Evolutionary conservation across 1,140 invertebrate species (phyloP), one percentile per base, ranked within the genome.

Genomic region (Caenorhabditis briggsae): DNA sequence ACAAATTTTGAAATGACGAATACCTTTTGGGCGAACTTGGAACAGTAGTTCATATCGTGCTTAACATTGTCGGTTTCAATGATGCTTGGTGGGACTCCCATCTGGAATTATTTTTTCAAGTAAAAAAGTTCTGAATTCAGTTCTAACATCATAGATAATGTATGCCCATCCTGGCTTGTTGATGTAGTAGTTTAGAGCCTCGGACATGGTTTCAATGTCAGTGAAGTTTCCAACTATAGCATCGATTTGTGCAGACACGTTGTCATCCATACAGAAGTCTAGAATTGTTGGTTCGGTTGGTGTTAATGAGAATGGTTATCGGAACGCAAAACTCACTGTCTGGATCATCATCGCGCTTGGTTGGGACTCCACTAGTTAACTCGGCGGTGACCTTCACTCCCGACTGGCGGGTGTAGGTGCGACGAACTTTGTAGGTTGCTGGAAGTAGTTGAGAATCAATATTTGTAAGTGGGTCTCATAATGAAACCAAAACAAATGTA

Each of bases 181-280:
- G 25, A 83, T 61, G 12, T 59, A 83, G 55, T 50, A 83, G 25
- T 83, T 83, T 11, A 83, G 82, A 3, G 82, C 82, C 43, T 83
- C 82, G 25, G 82, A 58, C 55, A 83, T 83, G 25, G 82, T 83
- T 20, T 56, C 55, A 48, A 59, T 41, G 12, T 83, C 82, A 41
- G 25, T 41, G 82, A 33, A 59, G 23, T 33, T 83, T 6, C 14
- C 12, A 55, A 83, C 82, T 14, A 83, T 59, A 23, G 82, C 48
- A 18, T 58, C 82, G 55, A 83, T 61, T 83, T 48, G 41, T 5
- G 20, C 46, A 9, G 70, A 78, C 12, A 78, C 70, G 46, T 6
- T 23, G 70, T 78, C 70, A n/a, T 83, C 82, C 12, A 83, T 61
- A 55, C 82, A 83, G 82, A 83, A 83, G 55, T 58, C 82, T 83